Conservation (phyloP, 2,888 invertebrate species). For the Uloborus plumipes region DNA sequence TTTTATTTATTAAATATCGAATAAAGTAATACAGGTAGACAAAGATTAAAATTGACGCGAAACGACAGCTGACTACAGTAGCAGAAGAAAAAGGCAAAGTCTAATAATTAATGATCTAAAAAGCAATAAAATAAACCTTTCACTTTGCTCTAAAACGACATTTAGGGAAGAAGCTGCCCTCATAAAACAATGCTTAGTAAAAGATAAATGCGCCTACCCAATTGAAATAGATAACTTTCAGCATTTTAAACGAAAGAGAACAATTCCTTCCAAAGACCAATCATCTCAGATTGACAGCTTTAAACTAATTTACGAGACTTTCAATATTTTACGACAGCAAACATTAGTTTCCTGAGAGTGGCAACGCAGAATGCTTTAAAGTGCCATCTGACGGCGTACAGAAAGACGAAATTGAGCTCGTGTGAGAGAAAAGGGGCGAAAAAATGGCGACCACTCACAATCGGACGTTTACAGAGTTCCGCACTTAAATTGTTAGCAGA, state of each 20-base stretch:
- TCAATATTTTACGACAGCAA: constrained; percentile 34
- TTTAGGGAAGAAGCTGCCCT: too few relatives aligned
- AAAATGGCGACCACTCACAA: constrained; percentile 30
- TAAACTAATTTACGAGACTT: constrained; percentile 48
- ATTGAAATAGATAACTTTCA: constrained; percentile 44
- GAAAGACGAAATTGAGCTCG: constrained; percentile 26
- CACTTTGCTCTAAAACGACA: too few relatives aligned
- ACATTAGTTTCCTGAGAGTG: constrained; percentile 42
- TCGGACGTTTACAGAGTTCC: constrained; percentile 53
- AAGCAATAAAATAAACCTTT: too few relatives aligned
- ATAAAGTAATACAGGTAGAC: too few relatives aligned
- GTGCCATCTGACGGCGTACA: constrained; percentile 33
- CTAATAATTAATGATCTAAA: too few relatives aligned
- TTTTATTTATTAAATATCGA: too few relatives aligned
- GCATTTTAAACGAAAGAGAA: constrained; percentile 8
- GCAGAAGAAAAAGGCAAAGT: too few relatives aligned
- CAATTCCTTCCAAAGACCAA: constrained; percentile 12
- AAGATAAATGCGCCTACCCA: constrained; percentile 19
- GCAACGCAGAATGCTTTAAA: constrained; percentile 28
- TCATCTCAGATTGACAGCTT: constrained; percentile 52
- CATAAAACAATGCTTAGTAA: neutral
- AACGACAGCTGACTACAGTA: too few relatives aligned
- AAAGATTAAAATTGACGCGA: too few relatives aligned
- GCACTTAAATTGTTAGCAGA: constrained; percentile 58
- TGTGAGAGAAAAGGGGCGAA: constrained; percentile 9